Base-by-base conservation (phyloP, 2,113 vertebrate genomes). In the Vimba vimba region DNA sequence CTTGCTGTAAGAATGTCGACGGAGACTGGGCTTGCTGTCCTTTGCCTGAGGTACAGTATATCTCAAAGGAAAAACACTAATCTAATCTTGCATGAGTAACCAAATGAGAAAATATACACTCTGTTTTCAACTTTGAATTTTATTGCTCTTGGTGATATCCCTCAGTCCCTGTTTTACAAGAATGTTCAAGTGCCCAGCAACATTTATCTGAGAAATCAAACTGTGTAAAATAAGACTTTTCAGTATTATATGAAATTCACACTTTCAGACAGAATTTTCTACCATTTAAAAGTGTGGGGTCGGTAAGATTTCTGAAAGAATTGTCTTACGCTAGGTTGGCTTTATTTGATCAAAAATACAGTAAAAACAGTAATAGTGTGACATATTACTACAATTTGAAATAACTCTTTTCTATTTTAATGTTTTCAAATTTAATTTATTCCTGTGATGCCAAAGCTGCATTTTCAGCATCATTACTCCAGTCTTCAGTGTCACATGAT, bases 1-100 rank as follows among this genome's bases (percentile, higher is more conserved):
- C 96, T 1, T 97, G 95, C 91, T 96, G 96, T 84, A 92, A 60
- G 0, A 92, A 27, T n/a, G 12, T 39, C 43, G 0, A 17, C 3
- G 92, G 55, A 23, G 0, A 7, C 0, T 94, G 94, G 93, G 87
- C 78, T 2, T 95, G 95, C 88, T 96, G 95, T 83, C 92, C 91
- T 59, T 23, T 88, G 1, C 64, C 89, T 45, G 0, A 92, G 82
- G 90, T 88, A 77, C 25, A 21, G 39, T 45, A 30, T 50, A 19
- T 68, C 27, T 69, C 73, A 4, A 4, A 57, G 50, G 30, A 52
- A 13, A 33, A 57, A 57, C 27, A 45, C 12, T 25, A 19, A 47
- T 59, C 45, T 68, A 36, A 76, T 82, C 59, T 25, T 71, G 13
- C 43, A 47, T 25, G 73, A 71, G 39, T 83, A 79, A 57, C n/a